Evolutionary conservation across 1,140 invertebrate species (phyloP), one percentile per base, ranked within the genome.

Genomic region (Drosophila oshimai): DNA sequence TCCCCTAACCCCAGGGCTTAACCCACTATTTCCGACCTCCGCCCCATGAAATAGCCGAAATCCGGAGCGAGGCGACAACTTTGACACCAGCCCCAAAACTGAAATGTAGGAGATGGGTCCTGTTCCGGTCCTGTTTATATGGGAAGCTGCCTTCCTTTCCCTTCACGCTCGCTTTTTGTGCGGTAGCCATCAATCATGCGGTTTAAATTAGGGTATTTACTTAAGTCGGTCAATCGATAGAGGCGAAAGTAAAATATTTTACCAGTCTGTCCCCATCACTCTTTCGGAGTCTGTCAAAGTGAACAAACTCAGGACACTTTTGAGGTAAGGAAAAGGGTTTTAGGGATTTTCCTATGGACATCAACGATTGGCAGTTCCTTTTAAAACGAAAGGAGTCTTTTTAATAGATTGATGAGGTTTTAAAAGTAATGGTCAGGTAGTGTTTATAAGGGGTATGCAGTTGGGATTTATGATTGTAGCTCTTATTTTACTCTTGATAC

Each of bases 181-280:
- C 55, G 51, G 28, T 73, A 75, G 74, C 76, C 78, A 88, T 88
- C 83, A 88, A 88, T 88, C 83, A 88, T 88, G 83, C 69, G 83
- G 83, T 89, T 88, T 89, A 89, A 88, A 89, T 89, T 83, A 79
- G 83, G 83, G 69, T 87, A 88, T 88, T 88, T 88, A 81, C 68
- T 78, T 79, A 83, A 88, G 83, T 67, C 84, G 58, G 69, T 69
- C 67, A 46, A 81, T 81, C 75, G 80, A 75, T 61, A 39, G 51
- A 51, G 55, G 51, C 57, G 36, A 73, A 65, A 65, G 61, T 49
- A 65, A 49, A 65, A 41, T 46, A 65, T 65, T 50, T 67, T 50
- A 44, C 28, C 28, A 65, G 44, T 50, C 46, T 20, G 34, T 24
- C 22, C 55, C 12, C 17, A 24, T 28, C 13, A 22, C 18, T 36